phyloP scores from a whole-genome alignment of 2,888 invertebrate genomes.

The Nowickia ferox region DNA sequence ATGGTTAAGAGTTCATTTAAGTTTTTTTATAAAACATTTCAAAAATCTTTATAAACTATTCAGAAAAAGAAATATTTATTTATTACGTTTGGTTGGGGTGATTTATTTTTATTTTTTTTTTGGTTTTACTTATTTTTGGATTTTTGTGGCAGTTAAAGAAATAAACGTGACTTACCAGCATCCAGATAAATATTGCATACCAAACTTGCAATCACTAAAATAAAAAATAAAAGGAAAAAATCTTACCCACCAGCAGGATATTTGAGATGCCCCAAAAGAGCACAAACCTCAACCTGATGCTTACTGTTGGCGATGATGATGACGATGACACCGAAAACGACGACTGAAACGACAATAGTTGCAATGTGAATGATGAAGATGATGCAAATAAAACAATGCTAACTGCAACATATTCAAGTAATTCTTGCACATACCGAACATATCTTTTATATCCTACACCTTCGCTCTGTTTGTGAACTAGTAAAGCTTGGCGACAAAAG shows the following conservation, averaged over 20 bases:
- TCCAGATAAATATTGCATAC: slow-evolving; percentile 80
- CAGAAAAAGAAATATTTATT: slow-evolving; percentile 64
- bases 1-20: slow-evolving; percentile 48
- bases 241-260: slow-evolving; percentile 82
- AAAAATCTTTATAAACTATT: slow-evolving; percentile 68
- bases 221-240: slow-evolving; percentile 49
- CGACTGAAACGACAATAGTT: slow-evolving; percentile 55
- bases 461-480: slow-evolving; percentile 3
- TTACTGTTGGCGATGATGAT: slow-evolving; percentile 42
- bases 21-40: slow-evolving; percentile 50
- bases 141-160: slow-evolving; percentile 65
- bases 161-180: slow-evolving; percentile 81
- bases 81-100: slow-evolving; percentile 32
- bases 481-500: not conserved
- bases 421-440: slow-evolving; percentile 58
- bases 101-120: slow-evolving; percentile 1
- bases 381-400: slow-evolving; percentile 72
- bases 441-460: slow-evolving; percentile 44
- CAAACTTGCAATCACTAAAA: slow-evolving; percentile 73
- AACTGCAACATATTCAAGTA: slow-evolving; percentile 71
- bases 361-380: slow-evolving; percentile 71
- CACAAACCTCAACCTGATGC: slow-evolving; percentile 71
- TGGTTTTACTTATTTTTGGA: not conserved
- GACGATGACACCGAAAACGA: slow-evolving; percentile 50
- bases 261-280: slow-evolving; percentile 79